Percentiles rank a stretch among this genome's conserved stretches.
phyloP scores from a whole-genome alignment of 2,113 vertebrate genomes.

The Laticauda laticaudata region DNA sequence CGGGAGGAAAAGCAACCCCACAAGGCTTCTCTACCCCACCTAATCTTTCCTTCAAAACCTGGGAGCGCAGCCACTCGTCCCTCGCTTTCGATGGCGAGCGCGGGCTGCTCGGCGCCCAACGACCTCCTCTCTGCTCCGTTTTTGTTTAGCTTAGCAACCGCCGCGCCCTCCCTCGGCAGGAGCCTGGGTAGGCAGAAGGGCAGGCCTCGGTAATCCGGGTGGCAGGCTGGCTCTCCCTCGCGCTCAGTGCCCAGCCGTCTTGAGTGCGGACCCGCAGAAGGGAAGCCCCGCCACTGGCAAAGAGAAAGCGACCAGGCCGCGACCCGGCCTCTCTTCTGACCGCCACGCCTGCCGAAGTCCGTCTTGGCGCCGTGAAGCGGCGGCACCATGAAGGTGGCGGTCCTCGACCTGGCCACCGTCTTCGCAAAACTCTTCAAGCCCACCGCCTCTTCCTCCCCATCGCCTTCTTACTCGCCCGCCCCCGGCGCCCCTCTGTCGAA shows the following conservation, averaged over 20 bases:
- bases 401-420: conserved; percentile 56
- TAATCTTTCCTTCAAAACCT: background rate
- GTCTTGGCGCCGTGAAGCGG: background rate
- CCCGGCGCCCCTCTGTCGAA: background rate
- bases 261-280: background rate
- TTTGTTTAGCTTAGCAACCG: conserved; percentile 75
- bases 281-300: background rate
- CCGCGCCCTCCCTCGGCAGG: conserved; percentile 10
- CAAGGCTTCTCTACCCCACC: background rate
- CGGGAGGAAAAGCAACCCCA: background rate
- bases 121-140: conserved; percentile 47
- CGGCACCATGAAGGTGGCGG: conserved; percentile 61
- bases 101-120: conserved; percentile 47
- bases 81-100: background rate
- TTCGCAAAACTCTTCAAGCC: conserved; percentile 64
- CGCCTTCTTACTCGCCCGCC: background rate
- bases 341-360: background rate
- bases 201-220: background rate
- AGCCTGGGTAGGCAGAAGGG: background rate
- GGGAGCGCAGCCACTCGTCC: background rate
- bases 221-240: background rate
- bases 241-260: background rate
- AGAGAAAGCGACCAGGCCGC: background rate
- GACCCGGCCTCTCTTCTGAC: background rate
- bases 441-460: background rate